Evolutionary conservation across 2,113 vertebrate species (phyloP).

Genomic region (Sigmodon hispidus): DNA sequence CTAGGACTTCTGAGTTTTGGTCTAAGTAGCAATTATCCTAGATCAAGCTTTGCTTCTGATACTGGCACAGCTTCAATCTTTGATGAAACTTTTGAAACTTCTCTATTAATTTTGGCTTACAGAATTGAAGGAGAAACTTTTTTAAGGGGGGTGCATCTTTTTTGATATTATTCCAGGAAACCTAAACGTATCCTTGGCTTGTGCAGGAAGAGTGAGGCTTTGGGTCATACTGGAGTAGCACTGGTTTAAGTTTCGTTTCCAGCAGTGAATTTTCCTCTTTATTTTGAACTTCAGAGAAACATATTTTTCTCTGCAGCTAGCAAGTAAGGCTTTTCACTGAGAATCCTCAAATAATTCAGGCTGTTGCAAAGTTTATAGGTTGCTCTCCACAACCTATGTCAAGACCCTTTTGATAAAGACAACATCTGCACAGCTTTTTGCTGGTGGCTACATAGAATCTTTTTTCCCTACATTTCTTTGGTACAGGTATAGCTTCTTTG

Average conservation of each 20-base stretch:
- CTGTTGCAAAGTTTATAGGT: background rate
- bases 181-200: constrained; percentile 85
- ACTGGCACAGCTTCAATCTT: constrained; percentile 91
- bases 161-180: constrained; percentile 82
- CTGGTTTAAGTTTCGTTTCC: constrained; percentile 92
- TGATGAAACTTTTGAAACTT: constrained; percentile 88
- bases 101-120: constrained; percentile 91
- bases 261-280: constrained; percentile 88
- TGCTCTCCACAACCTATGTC: background rate
- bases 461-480: background rate
- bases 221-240: constrained; percentile 93
- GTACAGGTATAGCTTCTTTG: background rate
- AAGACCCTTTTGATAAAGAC: background rate
- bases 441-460: background rate
- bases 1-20: constrained; percentile 89
- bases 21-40: constrained; percentile 85
- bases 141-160: constrained; percentile 88
- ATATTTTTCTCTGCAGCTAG: background rate
- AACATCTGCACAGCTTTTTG: background rate
- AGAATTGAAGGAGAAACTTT: constrained; percentile 87
- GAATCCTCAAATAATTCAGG: too few relatives aligned
- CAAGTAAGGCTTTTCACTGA: background rate
- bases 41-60: constrained; percentile 87
- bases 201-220: constrained; percentile 91
- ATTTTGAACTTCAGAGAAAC: background rate